Percentiles rank a stretch among this genome's conserved stretches.
phyloP scores from a whole-genome alignment of 2,888 invertebrate species.

The Ornithoptera alexandrae region DNA sequence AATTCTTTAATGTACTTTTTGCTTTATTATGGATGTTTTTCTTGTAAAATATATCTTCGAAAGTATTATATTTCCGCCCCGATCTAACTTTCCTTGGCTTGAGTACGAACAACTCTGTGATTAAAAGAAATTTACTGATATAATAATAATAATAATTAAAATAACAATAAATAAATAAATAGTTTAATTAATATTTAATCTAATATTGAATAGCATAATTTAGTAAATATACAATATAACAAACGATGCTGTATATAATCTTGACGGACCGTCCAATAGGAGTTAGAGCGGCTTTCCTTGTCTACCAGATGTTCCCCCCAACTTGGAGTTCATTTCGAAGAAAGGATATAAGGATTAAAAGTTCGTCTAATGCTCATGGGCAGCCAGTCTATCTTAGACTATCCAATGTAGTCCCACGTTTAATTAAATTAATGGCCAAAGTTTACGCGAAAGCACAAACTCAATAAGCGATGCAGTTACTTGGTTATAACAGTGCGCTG shows the following conservation, averaged over 20 bases:
- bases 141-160: too few species aligned
- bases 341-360: slow-evolving; percentile 73
- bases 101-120: too few species aligned
- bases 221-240: too few species aligned
- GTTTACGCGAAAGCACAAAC: not conserved
- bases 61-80: too few species aligned
- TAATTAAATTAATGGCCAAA: slow-evolving; percentile 14
- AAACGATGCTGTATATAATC: not conserved
- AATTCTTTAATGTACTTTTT: slow-evolving; percentile 6
- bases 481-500: not conserved
- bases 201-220: too few species aligned
- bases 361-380: slow-evolving; percentile 56
- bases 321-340: slow-evolving; percentile 73
- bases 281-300: slow-evolving; percentile 49
- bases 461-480: slow-evolving; percentile 2
- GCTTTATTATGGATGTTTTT: too few species aligned
- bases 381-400: slow-evolving; percentile 41
- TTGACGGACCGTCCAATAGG: slow-evolving; percentile 38
- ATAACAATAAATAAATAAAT: too few species aligned
- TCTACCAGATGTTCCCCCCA: slow-evolving; percentile 50
- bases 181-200: too few species aligned
- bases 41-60: too few species aligned
- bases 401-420: slow-evolving; percentile 3
- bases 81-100: too few species aligned
- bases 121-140: too few species aligned